These are phyloP conservation scores for Phymanthus crucifer DNA, from an alignment of 92 coral and sea anemone species.

Conservation along the genomic window DNA sequence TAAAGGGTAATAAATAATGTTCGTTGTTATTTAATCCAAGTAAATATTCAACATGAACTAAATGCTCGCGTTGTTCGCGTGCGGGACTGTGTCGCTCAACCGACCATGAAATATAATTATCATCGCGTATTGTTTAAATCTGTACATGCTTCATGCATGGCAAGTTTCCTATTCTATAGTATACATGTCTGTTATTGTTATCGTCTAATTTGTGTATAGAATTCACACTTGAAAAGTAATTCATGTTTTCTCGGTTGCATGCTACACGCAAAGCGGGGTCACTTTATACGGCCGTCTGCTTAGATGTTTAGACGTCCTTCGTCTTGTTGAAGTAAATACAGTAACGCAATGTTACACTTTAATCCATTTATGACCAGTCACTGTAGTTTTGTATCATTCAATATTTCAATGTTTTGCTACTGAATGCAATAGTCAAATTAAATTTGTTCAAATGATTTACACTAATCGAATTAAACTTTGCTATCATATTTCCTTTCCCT, in stretches of 20 bases:
- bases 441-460: conserved; percentile 18
- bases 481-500: not conserved
- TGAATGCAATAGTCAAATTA: conserved; percentile 9
- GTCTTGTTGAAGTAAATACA: not conserved
- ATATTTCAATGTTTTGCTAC: not conserved
- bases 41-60: not conserved
- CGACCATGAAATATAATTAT: conserved; percentile 32
- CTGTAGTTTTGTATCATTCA: not conserved
- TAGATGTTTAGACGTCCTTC: not conserved
- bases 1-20: not conserved
- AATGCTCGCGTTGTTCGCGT: conserved; percentile 37
- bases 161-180: not conserved
- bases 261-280: not conserved
- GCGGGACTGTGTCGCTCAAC: conserved; percentile 29
- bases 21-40: not conserved
- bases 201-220: not conserved
- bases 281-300: not conserved
- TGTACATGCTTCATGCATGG: conserved; percentile 13
- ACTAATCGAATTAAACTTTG: conserved; percentile 30
- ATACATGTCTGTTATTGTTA: not conserved
- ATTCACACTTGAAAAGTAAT: not conserved
- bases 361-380: not conserved
- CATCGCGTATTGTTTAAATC: not conserved
- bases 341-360: not conserved
- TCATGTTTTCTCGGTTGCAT: not conserved